Conservation (phyloP, 2,888 invertebrate species). For the Lithosia quadra region DNA sequence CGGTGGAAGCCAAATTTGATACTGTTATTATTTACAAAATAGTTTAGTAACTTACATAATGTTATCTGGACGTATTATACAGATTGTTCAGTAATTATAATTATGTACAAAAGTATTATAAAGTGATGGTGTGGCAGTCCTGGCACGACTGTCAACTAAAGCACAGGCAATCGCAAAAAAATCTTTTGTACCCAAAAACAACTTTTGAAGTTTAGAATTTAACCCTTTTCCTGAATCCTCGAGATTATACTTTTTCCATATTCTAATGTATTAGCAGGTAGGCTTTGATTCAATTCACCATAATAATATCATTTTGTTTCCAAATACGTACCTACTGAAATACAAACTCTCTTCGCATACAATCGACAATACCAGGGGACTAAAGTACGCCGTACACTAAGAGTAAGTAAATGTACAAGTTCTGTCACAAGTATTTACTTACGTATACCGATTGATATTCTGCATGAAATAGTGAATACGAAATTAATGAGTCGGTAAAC, state of each 20-base stretch:
- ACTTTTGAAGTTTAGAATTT: not conserved
- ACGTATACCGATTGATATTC: not conserved
- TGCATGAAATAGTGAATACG: slow-evolving; percentile 1
- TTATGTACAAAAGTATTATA: too few relatives aligned
- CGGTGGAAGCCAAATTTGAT: slow-evolving; percentile 2
- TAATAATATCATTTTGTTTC: not conserved
- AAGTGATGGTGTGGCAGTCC: too few relatives aligned
- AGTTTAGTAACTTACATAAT: not conserved
- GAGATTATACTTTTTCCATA: not conserved
- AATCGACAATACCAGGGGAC: not conserved
- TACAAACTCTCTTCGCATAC: not conserved
- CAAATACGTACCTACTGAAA: not conserved
- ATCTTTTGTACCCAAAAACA: not conserved
- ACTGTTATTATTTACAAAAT: not conserved
- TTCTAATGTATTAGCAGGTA: not conserved
- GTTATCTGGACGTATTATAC: not conserved
- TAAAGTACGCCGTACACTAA: not conserved
- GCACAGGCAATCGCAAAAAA: not conserved
- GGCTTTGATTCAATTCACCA: not conserved
- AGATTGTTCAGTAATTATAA: too few relatives aligned
- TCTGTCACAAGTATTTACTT: not conserved
- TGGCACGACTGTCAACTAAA: too few relatives aligned
- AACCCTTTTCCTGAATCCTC: not conserved
- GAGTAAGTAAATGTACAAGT: not conserved
- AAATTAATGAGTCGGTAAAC: not conserved